Percentiles rank a stretch among this genome's conserved stretches.
These are phyloP conservation scores for Tachystola acroxantha DNA, from an alignment of 2,888 invertebrate species.

Conservation along the genomic window DNA sequence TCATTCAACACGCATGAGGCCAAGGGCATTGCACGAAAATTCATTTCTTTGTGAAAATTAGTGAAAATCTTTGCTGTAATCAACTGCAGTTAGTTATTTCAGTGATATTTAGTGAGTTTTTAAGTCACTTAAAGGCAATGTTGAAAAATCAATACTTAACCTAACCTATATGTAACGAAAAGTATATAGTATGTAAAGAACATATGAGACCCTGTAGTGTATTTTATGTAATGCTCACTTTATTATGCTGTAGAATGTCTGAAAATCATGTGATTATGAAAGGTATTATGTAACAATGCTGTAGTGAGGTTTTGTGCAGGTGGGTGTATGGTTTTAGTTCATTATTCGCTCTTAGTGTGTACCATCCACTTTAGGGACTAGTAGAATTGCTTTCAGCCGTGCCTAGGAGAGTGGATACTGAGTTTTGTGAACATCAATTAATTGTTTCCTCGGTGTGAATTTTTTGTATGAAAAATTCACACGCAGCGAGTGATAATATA, in stretches of 20 bases:
- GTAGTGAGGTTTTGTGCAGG: conserved; percentile 22
- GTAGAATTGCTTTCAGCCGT: not conserved
- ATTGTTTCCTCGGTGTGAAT: conserved; percentile 48
- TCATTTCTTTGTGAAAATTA: conserved; percentile 14
- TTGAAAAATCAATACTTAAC: conserved; percentile 22
- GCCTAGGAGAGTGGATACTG: conserved; percentile 6
- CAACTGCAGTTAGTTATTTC: conserved; percentile 12
- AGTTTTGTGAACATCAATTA: conserved; percentile 20
- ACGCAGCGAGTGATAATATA: conserved; percentile 57
- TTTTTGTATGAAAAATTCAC: conserved; percentile 62
- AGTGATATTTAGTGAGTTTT: conserved; percentile 21
- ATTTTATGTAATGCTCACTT: conserved; percentile 30
- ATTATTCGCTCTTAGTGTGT: not conserved
- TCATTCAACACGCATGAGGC: conserved; percentile 35
- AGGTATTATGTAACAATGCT: conserved; percentile 60
- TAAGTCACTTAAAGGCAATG: conserved; percentile 20
- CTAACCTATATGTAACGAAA: no score
- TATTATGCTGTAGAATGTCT: conserved; percentile 45
- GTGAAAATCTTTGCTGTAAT: conserved; percentile 20
- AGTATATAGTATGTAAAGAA: conserved; percentile 22
- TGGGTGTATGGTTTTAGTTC: conserved; percentile 2
- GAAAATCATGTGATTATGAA: conserved; percentile 56
- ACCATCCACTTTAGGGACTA: not conserved
- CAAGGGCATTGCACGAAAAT: conserved; percentile 39
- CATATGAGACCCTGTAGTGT: conserved; percentile 36